phyloP scores from a whole-genome alignment of 1,140 invertebrate species.

The Drosophila cardini region DNA sequence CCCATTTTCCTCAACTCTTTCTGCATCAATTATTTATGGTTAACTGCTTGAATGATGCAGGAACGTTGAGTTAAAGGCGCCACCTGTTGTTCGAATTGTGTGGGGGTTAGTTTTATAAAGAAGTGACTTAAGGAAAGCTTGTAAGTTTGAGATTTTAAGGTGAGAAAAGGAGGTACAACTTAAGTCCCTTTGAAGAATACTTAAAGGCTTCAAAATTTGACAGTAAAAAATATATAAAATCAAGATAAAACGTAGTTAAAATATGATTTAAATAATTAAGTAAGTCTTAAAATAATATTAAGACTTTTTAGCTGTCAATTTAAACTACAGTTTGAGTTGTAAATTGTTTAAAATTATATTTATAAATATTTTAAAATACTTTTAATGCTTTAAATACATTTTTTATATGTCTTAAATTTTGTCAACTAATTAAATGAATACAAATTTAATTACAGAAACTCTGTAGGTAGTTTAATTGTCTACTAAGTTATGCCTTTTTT shows the following conservation, averaged over 20 bases:
- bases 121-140: neutral
- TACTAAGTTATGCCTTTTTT: neutral
- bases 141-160: neutral
- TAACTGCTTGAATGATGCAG: neutral
- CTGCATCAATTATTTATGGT: constrained; percentile 23
- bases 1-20: neutral
- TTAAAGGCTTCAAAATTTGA: neutral
- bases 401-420: too few species aligned
- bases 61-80: constrained; percentile 7
- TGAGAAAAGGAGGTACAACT: neutral
- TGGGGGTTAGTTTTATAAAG: neutral
- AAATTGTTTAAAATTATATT: neutral
- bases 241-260: too few species aligned
- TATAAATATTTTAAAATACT: neutral
- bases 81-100: constrained; percentile 8
- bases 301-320: too few species aligned
- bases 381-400: neutral
- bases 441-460: neutral
- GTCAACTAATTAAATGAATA: too few species aligned
- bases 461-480: too few species aligned
- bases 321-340: too few species aligned
- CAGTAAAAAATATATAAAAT: too few species aligned
- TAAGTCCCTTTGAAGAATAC: neutral
- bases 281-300: too few species aligned
- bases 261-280: too few species aligned